Evolutionary conservation across 2,888 invertebrate species (phyloP), one percentile per base, ranked within the genome.

Genomic region (Cyclophora punctaria): DNA sequence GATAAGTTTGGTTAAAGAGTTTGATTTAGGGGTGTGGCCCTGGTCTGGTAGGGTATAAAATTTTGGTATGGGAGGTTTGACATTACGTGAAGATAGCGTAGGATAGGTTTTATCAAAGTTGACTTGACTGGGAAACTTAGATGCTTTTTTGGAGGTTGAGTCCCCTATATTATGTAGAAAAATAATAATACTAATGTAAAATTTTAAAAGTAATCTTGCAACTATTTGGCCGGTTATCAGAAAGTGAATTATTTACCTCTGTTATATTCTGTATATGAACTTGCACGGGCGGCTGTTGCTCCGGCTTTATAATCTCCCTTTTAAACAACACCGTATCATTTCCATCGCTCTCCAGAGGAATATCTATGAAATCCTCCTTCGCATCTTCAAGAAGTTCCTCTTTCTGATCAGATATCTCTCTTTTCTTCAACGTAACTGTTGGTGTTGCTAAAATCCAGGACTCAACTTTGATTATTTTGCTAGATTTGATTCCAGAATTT

Each of bases 211-310:
- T 20, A 20, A 20, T 20, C 20, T 20, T 20, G 5, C 41, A 34
- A 33, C 43, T 20, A 44, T 40, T 46, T 43, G 34, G 5, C 42
- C 45, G 20, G 20, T 20, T 20, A 20, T 20, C 20, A n/a, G 20
- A 20, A 20, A 20, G 20, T 20, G 1, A 20, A 41, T 47, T 48
- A 45, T 52, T 70, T 71, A 84, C 88, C 79, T 89, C 88, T n/a
- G 87, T 85, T 52, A 93, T 89, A 66, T 93, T 92, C 68, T 93
- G 93, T 62, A 93, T 93, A 63, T 92, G 89, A 50, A 93, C 92
- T 66, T 90, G 89, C 4, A 93, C 92, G 1, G 91, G 90, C 34
- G 88, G 88, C 48, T 88, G 88, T 55, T 87, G 87, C 35, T 89
- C 88, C 0, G 88, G 85, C 44, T 80, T 86, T 50, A 88, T 74